phyloP scores from a whole-genome alignment of 2,797 vertebrate genomes.

The Acipenser oxyrinchus region DNA sequence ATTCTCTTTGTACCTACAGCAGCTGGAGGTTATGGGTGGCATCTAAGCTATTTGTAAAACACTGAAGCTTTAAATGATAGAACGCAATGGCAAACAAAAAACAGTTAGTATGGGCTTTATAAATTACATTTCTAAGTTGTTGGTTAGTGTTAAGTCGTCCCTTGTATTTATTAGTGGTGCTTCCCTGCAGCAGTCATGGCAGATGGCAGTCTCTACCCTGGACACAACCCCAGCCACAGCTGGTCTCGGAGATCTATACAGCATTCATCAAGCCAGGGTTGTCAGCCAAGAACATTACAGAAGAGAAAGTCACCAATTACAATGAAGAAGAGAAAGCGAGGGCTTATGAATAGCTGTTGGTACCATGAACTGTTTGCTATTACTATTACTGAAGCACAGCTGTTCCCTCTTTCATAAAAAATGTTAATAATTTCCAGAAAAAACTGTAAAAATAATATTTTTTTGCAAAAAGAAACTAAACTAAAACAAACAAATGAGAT shows the following conservation, averaged over 20 bases:
- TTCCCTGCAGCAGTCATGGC: slow-evolving; percentile 4
- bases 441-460: no score
- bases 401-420: background rate
- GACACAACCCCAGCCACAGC: slow-evolving; percentile 21
- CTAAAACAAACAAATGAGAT: no score
- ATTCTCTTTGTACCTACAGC: no score
- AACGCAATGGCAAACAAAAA: no score
- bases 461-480: no score
- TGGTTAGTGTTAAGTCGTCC: slow-evolving; percentile 16
- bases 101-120: no score
- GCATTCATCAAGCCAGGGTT: slow-evolving; percentile 14
- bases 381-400: background rate
- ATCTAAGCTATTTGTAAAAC: no score
- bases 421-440: no score
- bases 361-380: background rate
- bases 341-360: slow-evolving; percentile 8
- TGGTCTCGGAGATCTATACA: slow-evolving; percentile 18
- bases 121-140: slow-evolving; percentile 16
- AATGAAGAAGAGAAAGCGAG: slow-evolving; percentile 7
- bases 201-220: slow-evolving; percentile 17
- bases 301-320: slow-evolving; percentile 10
- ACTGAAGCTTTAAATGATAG: no score
- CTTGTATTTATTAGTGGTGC: slow-evolving; percentile 12
- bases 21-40: no score
- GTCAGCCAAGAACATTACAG: slow-evolving; percentile 11